These are phyloP conservation scores for Porites lobata DNA, from an alignment of 92 coral and sea anemone genomes.

Conservation along the genomic window DNA sequence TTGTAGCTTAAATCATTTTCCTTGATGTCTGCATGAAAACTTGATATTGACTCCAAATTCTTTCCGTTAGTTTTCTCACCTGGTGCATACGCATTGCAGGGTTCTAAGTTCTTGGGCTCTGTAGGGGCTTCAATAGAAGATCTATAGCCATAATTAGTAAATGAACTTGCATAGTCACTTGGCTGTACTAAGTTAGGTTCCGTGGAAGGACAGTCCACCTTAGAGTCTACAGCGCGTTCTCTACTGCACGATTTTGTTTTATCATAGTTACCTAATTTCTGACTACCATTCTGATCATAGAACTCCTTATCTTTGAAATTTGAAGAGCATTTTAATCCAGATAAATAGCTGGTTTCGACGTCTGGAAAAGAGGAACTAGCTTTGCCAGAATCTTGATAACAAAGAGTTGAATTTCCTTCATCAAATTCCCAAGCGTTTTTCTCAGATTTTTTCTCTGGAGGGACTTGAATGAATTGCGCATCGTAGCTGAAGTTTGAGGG, in stretches of 20 bases:
- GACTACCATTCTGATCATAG: not conserved
- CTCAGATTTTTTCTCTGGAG: conserved; percentile 2
- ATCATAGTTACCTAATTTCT: not conserved
- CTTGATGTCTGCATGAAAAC: not conserved
- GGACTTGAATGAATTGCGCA: conserved; percentile 50
- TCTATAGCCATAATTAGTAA: conserved; percentile 25
- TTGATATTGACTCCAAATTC: conserved; percentile 5
- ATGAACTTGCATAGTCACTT: conserved; percentile 23
- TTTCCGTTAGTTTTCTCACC: not conserved
- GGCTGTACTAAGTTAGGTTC: conserved; percentile 4
- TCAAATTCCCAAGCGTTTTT: conserved; percentile 3
- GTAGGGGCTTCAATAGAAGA: conserved; percentile 15
- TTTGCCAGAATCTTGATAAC: not conserved
- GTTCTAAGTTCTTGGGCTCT: not conserved
- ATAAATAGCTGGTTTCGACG: not conserved
- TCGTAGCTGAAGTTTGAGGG: conserved; percentile 39
- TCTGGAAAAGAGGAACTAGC: not conserved
- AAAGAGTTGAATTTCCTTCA: not conserved
- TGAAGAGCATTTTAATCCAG: not conserved
- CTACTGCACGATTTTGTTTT: not conserved
- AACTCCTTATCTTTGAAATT: not conserved
- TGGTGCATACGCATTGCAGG: not conserved
- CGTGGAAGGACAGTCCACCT: conserved; percentile 19
- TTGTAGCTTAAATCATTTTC: not conserved
- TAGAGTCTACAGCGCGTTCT: conserved; percentile 38